Percentiles rank a stretch among this genome's conserved stretches.
These are phyloP conservation scores for Casuarius casuarius DNA, from an alignment of 2,113 vertebrate species.

Conservation along the genomic window DNA sequence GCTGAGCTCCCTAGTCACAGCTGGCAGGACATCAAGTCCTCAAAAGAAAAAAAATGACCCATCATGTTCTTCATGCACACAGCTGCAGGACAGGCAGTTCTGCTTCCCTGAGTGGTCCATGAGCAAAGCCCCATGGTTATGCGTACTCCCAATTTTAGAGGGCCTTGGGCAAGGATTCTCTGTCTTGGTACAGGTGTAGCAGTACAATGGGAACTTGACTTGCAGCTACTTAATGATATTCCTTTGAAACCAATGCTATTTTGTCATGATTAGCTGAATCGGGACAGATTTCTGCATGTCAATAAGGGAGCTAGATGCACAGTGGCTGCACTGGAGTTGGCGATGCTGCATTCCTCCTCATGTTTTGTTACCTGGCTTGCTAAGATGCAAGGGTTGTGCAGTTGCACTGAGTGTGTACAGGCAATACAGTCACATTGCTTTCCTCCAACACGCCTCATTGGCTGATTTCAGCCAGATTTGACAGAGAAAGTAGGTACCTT, in stretches of 20 bases:
- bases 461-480: background rate
- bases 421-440: accelerated
- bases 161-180: background rate
- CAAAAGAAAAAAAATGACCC: background rate
- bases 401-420: accelerated
- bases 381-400: background rate
- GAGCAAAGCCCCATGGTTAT: background rate
- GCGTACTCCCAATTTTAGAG: background rate
- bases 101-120: background rate
- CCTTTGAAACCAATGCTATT: background rate
- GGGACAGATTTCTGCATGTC: background rate
- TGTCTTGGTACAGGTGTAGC: background rate
- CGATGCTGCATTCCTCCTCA: background rate
- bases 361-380: background rate
- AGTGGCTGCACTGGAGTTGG: background rate
- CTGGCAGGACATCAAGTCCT: conserved; percentile 35
- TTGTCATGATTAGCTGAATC: background rate
- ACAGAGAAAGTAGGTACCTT: background rate
- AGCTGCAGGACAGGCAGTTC: background rate
- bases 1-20: background rate
- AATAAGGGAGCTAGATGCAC: background rate
- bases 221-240: background rate
- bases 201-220: background rate
- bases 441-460: background rate
- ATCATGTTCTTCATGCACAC: background rate